Conservation (phyloP, 2,888 invertebrate genomes). For the Microchrysa polita region DNA sequence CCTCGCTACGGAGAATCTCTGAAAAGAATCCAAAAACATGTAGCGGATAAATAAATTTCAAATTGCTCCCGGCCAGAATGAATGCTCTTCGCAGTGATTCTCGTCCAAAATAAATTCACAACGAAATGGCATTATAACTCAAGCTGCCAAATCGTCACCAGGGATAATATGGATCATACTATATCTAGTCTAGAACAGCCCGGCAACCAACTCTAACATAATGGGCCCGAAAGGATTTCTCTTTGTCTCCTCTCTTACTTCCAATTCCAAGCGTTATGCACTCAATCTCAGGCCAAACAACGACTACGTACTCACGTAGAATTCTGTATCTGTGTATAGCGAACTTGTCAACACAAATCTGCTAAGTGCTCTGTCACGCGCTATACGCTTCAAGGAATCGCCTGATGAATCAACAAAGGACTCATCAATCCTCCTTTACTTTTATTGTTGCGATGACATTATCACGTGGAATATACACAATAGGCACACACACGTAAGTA, state of each 20-base stretch:
- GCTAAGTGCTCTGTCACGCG: conserved; percentile 24
- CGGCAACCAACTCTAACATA: too few species aligned
- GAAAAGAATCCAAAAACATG: background rate
- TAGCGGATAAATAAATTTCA: conserved; percentile 16
- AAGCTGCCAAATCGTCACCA: conserved; percentile 7
- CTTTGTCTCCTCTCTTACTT: background rate
- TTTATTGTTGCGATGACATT: conserved; percentile 36
- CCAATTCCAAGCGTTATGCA: background rate
- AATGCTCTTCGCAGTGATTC: background rate
- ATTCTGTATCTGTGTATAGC: background rate
- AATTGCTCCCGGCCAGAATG: background rate
- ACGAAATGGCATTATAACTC: conserved; percentile 9
- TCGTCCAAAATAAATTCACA: conserved; percentile 7
- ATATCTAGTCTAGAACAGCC: background rate
- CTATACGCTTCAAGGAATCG: background rate
- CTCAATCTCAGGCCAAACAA: background rate
- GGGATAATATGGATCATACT: conserved; percentile 28
- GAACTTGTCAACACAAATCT: conserved; percentile 25
- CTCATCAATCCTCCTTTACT: conserved; percentile 35
- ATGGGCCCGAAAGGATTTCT: background rate
- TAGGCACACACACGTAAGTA: too few species aligned
- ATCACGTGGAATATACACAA: conserved; percentile 27
- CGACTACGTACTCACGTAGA: background rate
- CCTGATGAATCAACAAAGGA: background rate
- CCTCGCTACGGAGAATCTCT: background rate